Conservation (phyloP, 2,113 vertebrate genomes). For the Ia io region DNA sequence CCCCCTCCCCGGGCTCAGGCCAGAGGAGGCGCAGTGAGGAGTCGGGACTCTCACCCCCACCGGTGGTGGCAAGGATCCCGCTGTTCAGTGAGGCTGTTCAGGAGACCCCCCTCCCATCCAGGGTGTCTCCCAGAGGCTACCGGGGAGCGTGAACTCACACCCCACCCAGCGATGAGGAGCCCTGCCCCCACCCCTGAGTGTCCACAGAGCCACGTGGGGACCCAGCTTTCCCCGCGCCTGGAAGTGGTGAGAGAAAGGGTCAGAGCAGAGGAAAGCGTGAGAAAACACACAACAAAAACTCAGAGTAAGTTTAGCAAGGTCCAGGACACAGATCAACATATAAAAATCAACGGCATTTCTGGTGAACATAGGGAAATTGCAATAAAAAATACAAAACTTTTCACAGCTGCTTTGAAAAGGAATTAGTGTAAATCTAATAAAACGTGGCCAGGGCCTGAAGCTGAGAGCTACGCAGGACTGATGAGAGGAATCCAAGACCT, state of each 20-base stretch:
- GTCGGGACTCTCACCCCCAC: rapidly evolving
- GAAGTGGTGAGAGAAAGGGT: rapidly evolving
- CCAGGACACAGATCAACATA: not conserved
- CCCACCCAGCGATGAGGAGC: not conserved
- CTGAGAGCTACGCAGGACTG: not conserved
- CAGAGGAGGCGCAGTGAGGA: not conserved
- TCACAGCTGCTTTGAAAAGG: not conserved
- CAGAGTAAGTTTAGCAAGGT: not conserved
- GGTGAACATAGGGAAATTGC: not conserved
- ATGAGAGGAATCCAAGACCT: not conserved
- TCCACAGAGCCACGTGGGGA: not conserved
- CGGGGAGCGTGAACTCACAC: not conserved
- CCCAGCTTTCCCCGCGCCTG: too few relatives aligned
- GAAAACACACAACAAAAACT: not conserved
- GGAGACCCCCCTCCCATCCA: not conserved
- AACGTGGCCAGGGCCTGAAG: not conserved
- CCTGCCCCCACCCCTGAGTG: not conserved
- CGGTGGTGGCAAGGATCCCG: rapidly evolving
- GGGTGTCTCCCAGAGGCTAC: not conserved
- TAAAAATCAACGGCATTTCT: not conserved
- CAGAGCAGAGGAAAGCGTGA: not conserved
- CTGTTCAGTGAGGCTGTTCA: not conserved
- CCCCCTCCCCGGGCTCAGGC: not conserved
- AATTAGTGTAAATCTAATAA: not conserved
- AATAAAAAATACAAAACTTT: not conserved